These are phyloP conservation scores for Meghimatium bilineatum DNA, from an alignment of 2,888 invertebrate genomes.

Conservation along the genomic window DNA sequence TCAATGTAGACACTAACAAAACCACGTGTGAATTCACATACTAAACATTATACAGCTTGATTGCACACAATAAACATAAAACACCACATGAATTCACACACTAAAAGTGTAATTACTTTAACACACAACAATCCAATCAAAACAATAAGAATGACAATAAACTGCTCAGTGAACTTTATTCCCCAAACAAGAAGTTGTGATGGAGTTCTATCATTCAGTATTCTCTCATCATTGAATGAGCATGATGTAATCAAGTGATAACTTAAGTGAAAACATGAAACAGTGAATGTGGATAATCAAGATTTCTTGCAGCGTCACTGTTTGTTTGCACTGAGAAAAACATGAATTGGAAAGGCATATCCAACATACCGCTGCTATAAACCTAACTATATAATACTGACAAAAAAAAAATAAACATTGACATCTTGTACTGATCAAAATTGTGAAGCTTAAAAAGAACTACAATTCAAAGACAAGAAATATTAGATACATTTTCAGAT, in stretches of 20 bases:
- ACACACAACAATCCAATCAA: not conserved
- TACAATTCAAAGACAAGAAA: not conserved
- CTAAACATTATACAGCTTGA: too few species aligned
- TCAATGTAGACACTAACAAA: too few species aligned
- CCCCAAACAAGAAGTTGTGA: conserved; percentile 27
- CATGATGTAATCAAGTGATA: not conserved
- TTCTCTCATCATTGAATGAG: conserved; percentile 1
- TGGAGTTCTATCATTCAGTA: conserved; percentile 2
- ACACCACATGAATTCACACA: not conserved
- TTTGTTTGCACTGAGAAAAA: not conserved
- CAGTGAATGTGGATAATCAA: not conserved
- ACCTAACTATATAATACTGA: conserved; percentile 24
- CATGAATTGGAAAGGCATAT: not conserved
- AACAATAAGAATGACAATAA: not conserved
- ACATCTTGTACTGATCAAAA: not conserved
- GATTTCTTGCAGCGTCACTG: not conserved
- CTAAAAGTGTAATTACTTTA: not conserved
- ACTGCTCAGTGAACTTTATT: conserved; percentile 43
- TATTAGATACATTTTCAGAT: too few species aligned
- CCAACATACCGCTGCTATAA: not conserved
- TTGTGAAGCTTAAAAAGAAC: not conserved
- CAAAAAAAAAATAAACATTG: not conserved
- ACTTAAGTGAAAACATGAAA: conserved; percentile 7
- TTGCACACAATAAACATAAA: too few species aligned
- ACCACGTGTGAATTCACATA: too few species aligned